phyloP scores from a whole-genome alignment of 2,797 vertebrate genomes.

The Limnodromus scolopaceus region DNA sequence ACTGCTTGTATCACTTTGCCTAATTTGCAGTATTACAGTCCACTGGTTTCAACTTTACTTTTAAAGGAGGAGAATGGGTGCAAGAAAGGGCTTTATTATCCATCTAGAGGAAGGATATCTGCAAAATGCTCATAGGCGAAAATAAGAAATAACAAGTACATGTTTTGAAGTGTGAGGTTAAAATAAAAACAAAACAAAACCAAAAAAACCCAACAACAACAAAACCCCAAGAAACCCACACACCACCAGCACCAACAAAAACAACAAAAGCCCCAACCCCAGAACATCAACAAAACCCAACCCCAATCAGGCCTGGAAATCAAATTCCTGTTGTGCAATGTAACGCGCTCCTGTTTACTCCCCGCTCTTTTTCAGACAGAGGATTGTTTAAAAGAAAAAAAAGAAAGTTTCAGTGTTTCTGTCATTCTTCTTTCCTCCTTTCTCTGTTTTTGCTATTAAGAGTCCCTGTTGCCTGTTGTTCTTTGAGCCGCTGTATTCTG shows the following conservation, averaged over 20 bases:
- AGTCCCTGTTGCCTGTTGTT: neutral
- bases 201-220: neutral
- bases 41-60: neutral
- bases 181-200: neutral
- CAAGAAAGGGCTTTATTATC: neutral
- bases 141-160: neutral
- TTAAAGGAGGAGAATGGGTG: neutral
- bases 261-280: neutral
- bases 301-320: neutral
- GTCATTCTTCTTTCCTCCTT: neutral
- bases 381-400: neutral
- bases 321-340: neutral
- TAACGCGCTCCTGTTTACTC: neutral
- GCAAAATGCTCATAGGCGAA: neutral
- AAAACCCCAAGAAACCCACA: neutral
- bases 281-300: neutral
- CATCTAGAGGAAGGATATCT: neutral
- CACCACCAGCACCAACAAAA: neutral
- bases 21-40: neutral
- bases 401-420: neutral
- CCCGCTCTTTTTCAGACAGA: neutral
- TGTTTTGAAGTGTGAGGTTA: neutral
- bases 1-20: neutral
- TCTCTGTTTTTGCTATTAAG: constrained; percentile 28
- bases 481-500: neutral